Evolutionary conservation across 2,113 vertebrate species (phyloP), one percentile per base, ranked within the genome.

Genomic region (Carlito syrichta): DNA sequence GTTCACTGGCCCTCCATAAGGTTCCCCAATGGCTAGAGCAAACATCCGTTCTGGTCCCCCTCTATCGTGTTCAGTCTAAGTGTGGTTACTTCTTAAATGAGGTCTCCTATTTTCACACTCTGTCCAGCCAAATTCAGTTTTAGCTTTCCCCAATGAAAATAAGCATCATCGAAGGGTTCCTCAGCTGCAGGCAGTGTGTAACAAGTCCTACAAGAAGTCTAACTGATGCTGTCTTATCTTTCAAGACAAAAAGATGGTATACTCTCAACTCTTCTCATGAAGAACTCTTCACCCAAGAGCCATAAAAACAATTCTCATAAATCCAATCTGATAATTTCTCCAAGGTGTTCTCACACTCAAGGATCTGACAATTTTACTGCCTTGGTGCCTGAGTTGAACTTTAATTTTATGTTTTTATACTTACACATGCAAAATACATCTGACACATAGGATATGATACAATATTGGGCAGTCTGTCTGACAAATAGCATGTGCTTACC

Each of bases 331-430:
- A 62, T 13, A 5, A 52, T 82, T 88, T 63, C n/a, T 60, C n/a
- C 40, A 83, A 60, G 14, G 8, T n/a, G 3, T 40, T 40, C 12
- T 40, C 35, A 83, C 27, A 60, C 13, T 63, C 10, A 62, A 88
- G 11, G 23, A 81, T 19, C 7, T 40, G 25, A 86, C 35, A 86
- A 40, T 63, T 89, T 25, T 69, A 25, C 38, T 66, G 10, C 58
- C 76, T 96, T 62, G 17, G 5, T 90, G 69, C 13, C 40, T 92
- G 62, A 23, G 32, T 14, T 78, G 52, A 66, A 92, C 20, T 60
- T 78, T 89, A 86, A 73, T 38, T 92, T 91, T 93, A 63, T 71
- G 7, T 85, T 82, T 1, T 81, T 91, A 77, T 4, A 86, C 19
- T 52, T 60, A 60, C 23, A 54, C 19, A 45, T 66, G 35, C 17